Evolutionary conservation across 2,888 invertebrate species (phyloP), one percentile per base, ranked within the genome.

Genomic region (Heterodera filipjevi): DNA sequence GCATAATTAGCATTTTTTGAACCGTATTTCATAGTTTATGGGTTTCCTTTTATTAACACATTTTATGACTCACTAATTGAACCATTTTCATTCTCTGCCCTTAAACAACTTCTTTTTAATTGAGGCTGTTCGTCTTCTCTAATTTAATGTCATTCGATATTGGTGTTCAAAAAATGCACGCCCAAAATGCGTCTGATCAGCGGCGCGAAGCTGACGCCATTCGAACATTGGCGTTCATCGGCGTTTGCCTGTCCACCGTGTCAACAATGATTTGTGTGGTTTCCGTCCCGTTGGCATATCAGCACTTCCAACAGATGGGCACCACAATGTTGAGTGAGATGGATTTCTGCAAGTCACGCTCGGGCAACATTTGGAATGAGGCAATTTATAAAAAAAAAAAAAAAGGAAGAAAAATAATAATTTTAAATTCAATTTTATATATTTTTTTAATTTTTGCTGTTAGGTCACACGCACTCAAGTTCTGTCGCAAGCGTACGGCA

Each of bases 381-480:
- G 75, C 49, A 64, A 64, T 59, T 59, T 27, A 59, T 6, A 12
- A 1, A n/a, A n/a, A 59, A 27, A 59, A 59, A 10, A 10, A 59
- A 22, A n/a, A 0, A 27, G 10, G 59, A 59, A 6, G 10, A 59
- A n/a, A n/a, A 27, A 10, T n/a, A n/a, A 59, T 8, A 59, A 5
- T 10, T 6, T 27, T 27, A 59, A 49, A 19, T 49, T 53, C 3
- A 14, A 49, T 44, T 12, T n/a, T n/a, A n/a, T n/a, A n/a, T n/a
- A n/a, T n/a, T n/a, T n/a, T n/a, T n/a, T n/a, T n/a, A n/a, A n/a
- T n/a, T 39, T 39, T 39, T 39, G 12, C 12, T 39, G 39, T 53
- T 53, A 75, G 75, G 75, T 75, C 2, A 75, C 75, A 19, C 64
- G 75, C 19, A 75, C 75, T 8, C 75, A 75, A 75, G 75, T 75